Percentiles rank a stretch among this genome's conserved stretches.
Evolutionary conservation across 2,797 vertebrate species (phyloP).

Genomic region (Morelia viridis): DNA sequence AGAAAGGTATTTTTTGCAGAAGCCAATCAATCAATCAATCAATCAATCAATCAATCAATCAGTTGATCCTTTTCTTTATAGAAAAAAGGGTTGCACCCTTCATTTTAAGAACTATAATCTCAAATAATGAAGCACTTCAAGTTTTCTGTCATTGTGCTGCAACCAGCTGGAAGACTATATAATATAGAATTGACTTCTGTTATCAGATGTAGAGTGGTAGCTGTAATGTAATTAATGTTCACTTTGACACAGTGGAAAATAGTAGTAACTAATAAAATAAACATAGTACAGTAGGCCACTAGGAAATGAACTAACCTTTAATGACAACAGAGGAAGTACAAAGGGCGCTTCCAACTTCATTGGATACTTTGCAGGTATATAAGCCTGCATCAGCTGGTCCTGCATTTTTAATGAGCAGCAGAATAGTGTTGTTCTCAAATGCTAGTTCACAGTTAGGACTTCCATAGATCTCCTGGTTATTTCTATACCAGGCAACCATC

Average conservation of each 20-base stretch:
- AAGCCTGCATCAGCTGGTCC: conserved; percentile 80
- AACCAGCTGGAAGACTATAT: neutral
- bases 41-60: neutral
- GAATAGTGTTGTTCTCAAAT: conserved; percentile 86
- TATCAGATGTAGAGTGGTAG: neutral
- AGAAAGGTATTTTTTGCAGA: neutral
- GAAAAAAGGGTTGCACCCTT: neutral
- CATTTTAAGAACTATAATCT: neutral
- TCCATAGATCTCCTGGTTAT: conserved; percentile 80
- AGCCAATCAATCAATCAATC: neutral
- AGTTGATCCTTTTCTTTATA: too few relatives aligned
- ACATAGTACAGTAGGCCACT: neutral
- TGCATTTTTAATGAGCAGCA: conserved; percentile 84
- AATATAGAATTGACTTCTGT: neutral
- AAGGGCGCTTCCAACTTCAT: conserved; percentile 85
- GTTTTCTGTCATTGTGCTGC: neutral
- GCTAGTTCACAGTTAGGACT: conserved; percentile 86
- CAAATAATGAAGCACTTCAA: neutral
- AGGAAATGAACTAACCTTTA: conserved; percentile 78
- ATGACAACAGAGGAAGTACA: conserved; percentile 84
- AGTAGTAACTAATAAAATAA: neutral
- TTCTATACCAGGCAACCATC: conserved; percentile 87
- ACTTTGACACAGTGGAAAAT: neutral
- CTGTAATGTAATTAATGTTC: neutral
- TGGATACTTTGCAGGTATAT: conserved; percentile 87